These are phyloP conservation scores for Casuarius casuarius DNA, from an alignment of 2,113 vertebrate species.

Conservation along the genomic window DNA sequence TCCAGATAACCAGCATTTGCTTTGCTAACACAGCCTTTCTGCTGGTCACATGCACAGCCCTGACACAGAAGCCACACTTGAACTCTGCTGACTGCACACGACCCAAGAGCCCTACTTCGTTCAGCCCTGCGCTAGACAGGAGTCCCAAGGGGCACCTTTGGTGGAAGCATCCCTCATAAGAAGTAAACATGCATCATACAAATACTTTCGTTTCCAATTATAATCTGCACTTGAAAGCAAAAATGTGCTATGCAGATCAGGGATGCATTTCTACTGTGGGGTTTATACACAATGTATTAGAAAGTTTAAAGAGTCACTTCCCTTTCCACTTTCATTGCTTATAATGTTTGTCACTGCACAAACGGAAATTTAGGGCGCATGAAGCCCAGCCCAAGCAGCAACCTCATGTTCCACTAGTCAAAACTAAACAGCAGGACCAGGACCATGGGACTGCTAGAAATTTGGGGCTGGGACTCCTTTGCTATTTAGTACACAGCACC, in stretches of 20 bases:
- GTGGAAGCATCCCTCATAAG: neutral
- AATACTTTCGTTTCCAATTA: neutral
- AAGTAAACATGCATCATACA: neutral
- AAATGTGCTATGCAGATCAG: fast-evolving
- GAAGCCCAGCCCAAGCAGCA: fast-evolving
- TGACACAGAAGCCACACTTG: neutral
- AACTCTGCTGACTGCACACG: neutral
- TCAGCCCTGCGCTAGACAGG: neutral
- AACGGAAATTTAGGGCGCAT: neutral
- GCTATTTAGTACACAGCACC: neutral
- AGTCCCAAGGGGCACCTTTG: neutral
- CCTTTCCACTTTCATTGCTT: neutral
- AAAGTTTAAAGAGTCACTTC: neutral
- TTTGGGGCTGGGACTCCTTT: neutral
- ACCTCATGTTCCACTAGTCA: fast-evolving
- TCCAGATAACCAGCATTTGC: neutral
- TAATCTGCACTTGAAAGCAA: neutral
- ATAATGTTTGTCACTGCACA: neutral
- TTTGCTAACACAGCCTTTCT: neutral
- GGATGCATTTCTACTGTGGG: fast-evolving
- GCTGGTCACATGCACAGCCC: neutral
- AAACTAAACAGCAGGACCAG: fast-evolving
- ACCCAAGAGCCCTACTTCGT: fast-evolving
- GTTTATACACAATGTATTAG: neutral
- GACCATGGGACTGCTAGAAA: neutral